Conservation (phyloP, 2,888 invertebrate genomes). For the Ypsolopha scabrella region DNA sequence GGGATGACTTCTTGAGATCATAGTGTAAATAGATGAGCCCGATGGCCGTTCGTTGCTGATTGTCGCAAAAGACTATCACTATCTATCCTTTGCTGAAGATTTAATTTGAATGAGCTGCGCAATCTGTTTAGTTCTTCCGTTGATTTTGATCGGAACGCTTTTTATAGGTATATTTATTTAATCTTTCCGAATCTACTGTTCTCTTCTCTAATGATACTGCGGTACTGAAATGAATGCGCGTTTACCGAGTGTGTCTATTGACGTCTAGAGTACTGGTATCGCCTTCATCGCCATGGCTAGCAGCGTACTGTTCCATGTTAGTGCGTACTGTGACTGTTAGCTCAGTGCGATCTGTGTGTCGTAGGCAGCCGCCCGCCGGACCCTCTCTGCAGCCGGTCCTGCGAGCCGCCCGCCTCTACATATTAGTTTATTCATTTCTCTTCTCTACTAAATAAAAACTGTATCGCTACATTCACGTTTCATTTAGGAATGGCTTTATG, state of each 20-base stretch:
- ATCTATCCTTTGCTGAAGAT: slow-evolving; percentile 66
- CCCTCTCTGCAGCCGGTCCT: background rate
- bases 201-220: slow-evolving; percentile 61
- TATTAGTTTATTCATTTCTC: slow-evolving; percentile 57
- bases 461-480: slow-evolving; percentile 59
- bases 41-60: slow-evolving; percentile 70
- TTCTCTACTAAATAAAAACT: slow-evolving; percentile 42
- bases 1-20: slow-evolving; percentile 57
- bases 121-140: slow-evolving; percentile 69
- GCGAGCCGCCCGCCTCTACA: slow-evolving; percentile 31
- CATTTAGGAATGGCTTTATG: slow-evolving; percentile 66
- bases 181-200: slow-evolving; percentile 62
- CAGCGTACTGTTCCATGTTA: slow-evolving; percentile 62
- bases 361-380: slow-evolving; percentile 24
- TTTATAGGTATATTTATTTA: slow-evolving; percentile 68
- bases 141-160: slow-evolving; percentile 62
- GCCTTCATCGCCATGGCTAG: slow-evolving; percentile 66
- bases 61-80: slow-evolving; percentile 68
- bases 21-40: slow-evolving; percentile 69
- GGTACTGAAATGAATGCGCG: slow-evolving; percentile 66
- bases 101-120: slow-evolving; percentile 70
- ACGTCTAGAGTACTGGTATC: slow-evolving; percentile 62
- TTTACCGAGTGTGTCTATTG: slow-evolving; percentile 57
- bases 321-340: slow-evolving; percentile 59
- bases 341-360: slow-evolving; percentile 46